Base-by-base conservation (phyloP, 2,113 vertebrate genomes). In the Pogona vitticeps region DNA sequence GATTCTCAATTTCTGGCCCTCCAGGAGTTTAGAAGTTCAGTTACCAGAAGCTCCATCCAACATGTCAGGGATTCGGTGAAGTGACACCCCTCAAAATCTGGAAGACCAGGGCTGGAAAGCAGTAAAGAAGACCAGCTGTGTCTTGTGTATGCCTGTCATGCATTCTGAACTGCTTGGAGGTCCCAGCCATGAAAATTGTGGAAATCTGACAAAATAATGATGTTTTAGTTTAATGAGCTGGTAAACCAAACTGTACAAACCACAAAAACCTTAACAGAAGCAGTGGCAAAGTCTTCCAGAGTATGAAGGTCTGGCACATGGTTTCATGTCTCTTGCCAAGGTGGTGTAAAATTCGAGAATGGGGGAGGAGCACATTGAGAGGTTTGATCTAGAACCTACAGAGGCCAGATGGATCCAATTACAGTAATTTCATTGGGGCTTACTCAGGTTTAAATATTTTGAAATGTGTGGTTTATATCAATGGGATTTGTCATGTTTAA, bases 261-360 rank as follows among this genome's bases (percentile, higher is more conserved):
- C 85, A 88, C 21, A 63, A 71, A 20, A 86, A 84, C 82, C 4
- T 79, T 83, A 23, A 36, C 0, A 86, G 83, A 88, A 36, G 68
- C 56, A 33, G 0, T 77, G 70, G 80, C 87, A 15, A 67, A 63
- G 0, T 12, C n/a, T 84, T 87, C 71, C 17, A 83, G 9, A 75
- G 70, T 83, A 80, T 83, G 3, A 8, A 75, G 38, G 52, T 89
- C 91, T 78, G 28, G 6, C 40, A 91, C 42, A 14, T 61, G 58
- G 36, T 26, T 85, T 9, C 12, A 28, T 80, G 80, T 71, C 3
- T 23, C 68, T 38, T 80, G 90, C 36, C 86, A 88, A 67, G 6
- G 6, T 88, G 91, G 82, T 87, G 58, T 87, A 89, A 80, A 85
- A 67, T 9, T 77, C 83, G 63, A 20, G 81, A 76, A 36, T 76